A percentile compares a stretch with the other conserved stretches of the same genome.
Evolutionary conservation across 1,140 invertebrate genomes (phyloP).

Genomic region (Leptinotarsa lineolata): DNA sequence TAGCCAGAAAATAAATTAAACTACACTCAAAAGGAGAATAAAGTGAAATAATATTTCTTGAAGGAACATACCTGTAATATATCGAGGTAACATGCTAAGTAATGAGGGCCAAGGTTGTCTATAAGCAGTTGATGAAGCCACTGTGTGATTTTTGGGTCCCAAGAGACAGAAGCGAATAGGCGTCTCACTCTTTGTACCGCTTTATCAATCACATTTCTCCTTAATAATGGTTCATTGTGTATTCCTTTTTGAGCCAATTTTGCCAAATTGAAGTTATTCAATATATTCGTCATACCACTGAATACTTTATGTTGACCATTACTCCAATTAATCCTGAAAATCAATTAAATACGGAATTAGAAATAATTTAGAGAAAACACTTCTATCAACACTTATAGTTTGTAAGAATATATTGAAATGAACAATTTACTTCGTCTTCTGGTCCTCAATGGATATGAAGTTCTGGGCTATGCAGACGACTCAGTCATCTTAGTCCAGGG

Average conservation of each 20-base stretch:
- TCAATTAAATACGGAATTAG: neutral
- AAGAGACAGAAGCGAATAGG: conserved; percentile 67
- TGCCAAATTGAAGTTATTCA: conserved; percentile 73
- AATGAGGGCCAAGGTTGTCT: conserved; percentile 70
- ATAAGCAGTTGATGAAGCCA: conserved; percentile 80
- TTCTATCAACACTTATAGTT: too few species aligned
- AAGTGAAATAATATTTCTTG: too few species aligned
- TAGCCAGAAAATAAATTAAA: too few species aligned
- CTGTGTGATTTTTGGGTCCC: conserved; percentile 73
- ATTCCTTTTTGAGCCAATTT: conserved; percentile 65
- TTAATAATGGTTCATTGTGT: conserved; percentile 68
- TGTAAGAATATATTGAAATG: too few species aligned
- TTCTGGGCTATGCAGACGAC: too few species aligned
- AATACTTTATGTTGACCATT: conserved; percentile 69
- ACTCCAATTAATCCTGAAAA: conserved; percentile 68
- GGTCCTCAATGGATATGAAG: too few species aligned
- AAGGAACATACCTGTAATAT: conserved; percentile 63
- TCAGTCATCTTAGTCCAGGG: too few species aligned
- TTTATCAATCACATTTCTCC: conserved; percentile 72
- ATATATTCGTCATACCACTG: conserved; percentile 66
- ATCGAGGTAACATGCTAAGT: conserved; percentile 78
- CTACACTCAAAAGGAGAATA: too few species aligned
- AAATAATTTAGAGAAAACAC: neutral
- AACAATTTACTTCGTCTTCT: too few species aligned
- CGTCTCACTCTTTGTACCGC: conserved; percentile 70